A percentile compares a stretch with the other conserved stretches of the same genome.
Evolutionary conservation across 2,888 invertebrate genomes (phyloP).

Genomic region (Augiades crinisus): DNA sequence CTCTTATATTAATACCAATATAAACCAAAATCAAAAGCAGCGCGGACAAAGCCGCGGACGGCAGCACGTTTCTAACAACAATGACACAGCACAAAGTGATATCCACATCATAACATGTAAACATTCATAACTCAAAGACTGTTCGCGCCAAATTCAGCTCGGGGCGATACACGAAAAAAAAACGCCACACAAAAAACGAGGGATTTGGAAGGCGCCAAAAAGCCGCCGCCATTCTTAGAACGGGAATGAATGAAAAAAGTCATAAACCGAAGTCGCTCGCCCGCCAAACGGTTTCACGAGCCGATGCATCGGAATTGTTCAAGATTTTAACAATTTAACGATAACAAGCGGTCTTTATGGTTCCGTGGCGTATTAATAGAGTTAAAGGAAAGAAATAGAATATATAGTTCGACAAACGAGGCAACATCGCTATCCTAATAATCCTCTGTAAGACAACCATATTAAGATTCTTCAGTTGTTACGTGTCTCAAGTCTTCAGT

Average conservation of each 20-base stretch:
- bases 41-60: too few relatives aligned
- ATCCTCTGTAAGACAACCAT: too few relatives aligned
- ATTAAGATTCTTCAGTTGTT: too few relatives aligned
- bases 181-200: slow-evolving; percentile 44
- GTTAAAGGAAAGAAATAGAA: too few relatives aligned
- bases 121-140: slow-evolving; percentile 27
- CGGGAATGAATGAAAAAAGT: slow-evolving; percentile 68
- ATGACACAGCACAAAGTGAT: slow-evolving; percentile 12
- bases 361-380: too few relatives aligned
- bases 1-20: too few relatives aligned
- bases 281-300: slow-evolving; percentile 75
- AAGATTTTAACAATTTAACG: slow-evolving; percentile 60
- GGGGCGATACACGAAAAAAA: slow-evolving; percentile 33
- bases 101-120: slow-evolving; percentile 15
- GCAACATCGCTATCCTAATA: too few relatives aligned
- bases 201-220: slow-evolving; percentile 71
- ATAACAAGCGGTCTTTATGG: slow-evolving; percentile 48
- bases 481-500: too few relatives aligned
- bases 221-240: slow-evolving; percentile 71
- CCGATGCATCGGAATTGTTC: slow-evolving; percentile 65
- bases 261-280: slow-evolving; percentile 53
- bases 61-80: slow-evolving; percentile 4
- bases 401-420: too few relatives aligned
- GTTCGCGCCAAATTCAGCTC: slow-evolving; percentile 48
- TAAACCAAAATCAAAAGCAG: too few relatives aligned